phyloP scores from a whole-genome alignment of 2,888 invertebrate species.

The Papilio demoleus region DNA sequence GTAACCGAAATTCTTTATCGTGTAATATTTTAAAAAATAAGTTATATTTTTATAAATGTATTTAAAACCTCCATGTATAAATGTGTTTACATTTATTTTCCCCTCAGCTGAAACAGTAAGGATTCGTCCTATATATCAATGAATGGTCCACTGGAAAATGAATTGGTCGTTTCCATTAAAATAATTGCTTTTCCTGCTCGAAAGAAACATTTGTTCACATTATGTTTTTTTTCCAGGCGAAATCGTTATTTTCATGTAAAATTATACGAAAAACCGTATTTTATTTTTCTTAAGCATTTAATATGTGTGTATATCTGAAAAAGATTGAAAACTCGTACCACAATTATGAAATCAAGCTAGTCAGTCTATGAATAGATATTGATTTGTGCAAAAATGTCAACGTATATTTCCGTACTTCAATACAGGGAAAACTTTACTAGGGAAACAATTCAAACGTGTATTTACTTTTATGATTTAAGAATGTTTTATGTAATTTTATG shows the following conservation, averaged over 20 bases:
- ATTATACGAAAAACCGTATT: too few species aligned
- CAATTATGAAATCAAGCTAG: background rate
- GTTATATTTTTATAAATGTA: background rate
- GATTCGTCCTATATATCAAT: background rate
- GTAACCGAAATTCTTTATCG: too few species aligned
- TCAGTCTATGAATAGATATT: background rate
- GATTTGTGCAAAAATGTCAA: background rate
- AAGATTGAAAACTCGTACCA: too few species aligned
- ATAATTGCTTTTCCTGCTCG: background rate
- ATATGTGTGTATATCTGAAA: too few species aligned
- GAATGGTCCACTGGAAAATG: background rate
- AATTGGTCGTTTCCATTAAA: constrained; percentile 2
- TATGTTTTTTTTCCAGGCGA: too few species aligned
- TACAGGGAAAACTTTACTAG: background rate
- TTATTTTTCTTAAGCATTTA: too few species aligned
- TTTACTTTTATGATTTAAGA: too few species aligned
- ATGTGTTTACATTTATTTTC: background rate
- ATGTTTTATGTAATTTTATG: too few species aligned
- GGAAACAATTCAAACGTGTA: too few species aligned
- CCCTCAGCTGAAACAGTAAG: background rate
- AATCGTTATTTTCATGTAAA: too few species aligned
- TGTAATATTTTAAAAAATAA: too few species aligned
- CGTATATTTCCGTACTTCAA: background rate
- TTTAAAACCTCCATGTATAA: background rate
- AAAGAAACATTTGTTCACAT: background rate